phyloP scores from a whole-genome alignment of 2,113 vertebrate genomes.

The Trachemys scripta region DNA sequence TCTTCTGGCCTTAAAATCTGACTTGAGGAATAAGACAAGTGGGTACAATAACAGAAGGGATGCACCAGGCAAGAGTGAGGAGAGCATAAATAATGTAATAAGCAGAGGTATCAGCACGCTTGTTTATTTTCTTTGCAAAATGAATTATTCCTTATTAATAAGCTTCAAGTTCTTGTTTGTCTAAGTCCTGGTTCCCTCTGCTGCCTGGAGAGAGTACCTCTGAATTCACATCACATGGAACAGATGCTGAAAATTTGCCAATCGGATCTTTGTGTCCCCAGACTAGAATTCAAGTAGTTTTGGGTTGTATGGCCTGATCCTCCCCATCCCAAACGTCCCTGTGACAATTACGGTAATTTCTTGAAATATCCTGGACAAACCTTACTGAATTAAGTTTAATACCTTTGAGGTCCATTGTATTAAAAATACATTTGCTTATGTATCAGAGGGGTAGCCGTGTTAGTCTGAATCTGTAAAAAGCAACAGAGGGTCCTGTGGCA shows the following conservation, averaged over 20 bases:
- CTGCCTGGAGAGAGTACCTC: neutral
- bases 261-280: neutral
- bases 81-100: neutral
- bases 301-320: neutral
- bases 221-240: neutral
- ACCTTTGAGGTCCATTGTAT: no score
- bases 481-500: no score
- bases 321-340: neutral
- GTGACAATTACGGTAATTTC: neutral
- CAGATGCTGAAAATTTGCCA: neutral
- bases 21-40: neutral
- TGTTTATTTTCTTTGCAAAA: neutral
- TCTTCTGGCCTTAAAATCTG: neutral
- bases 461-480: no score
- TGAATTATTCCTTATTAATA: neutral
- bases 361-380: no score
- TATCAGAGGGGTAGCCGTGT: no score
- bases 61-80: neutral
- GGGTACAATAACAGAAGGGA: neutral
- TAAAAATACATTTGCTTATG: no score
- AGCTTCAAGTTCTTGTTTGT: neutral
- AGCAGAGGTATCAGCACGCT: neutral
- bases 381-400: no score
- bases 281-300: neutral
- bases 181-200: neutral